phyloP scores from a whole-genome alignment of 2,113 vertebrate species.

The Genyomyrus donnyi region DNA sequence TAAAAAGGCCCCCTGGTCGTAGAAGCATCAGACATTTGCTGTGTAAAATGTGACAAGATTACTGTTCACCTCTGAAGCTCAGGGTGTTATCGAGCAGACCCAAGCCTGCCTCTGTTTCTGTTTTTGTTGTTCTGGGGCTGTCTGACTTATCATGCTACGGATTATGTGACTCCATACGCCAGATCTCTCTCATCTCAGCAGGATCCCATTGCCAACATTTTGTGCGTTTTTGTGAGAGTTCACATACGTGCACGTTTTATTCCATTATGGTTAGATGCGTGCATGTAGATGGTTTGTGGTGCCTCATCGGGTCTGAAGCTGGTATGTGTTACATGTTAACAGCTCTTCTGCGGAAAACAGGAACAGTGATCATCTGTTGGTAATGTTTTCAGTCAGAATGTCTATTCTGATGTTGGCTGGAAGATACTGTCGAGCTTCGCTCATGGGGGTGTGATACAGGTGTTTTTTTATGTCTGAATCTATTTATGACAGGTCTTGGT shows the following conservation, averaged over 20 bases:
- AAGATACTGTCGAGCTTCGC: background rate
- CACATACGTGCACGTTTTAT: background rate
- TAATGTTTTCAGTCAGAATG: background rate
- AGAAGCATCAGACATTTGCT: background rate
- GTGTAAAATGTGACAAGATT: background rate
- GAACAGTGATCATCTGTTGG: background rate
- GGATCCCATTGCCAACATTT: background rate
- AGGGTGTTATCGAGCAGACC: background rate
- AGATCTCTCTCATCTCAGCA: background rate
- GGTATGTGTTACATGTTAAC: background rate
- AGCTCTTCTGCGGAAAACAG: background rate
- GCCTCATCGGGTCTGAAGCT: background rate
- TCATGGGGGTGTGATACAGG: background rate
- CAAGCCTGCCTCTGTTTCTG: background rate
- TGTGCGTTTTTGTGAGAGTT: background rate
- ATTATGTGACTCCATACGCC: background rate
- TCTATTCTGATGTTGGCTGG: background rate
- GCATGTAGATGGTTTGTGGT: background rate
- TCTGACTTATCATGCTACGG: background rate
- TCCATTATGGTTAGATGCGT: background rate
- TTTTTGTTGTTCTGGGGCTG: background rate
- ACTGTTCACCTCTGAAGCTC: background rate
- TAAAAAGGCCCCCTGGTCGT: background rate
- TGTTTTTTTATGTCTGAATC: background rate
- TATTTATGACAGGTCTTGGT: background rate